Conservation (phyloP, 2,888 invertebrate genomes). For the Dryomyza anilis region DNA sequence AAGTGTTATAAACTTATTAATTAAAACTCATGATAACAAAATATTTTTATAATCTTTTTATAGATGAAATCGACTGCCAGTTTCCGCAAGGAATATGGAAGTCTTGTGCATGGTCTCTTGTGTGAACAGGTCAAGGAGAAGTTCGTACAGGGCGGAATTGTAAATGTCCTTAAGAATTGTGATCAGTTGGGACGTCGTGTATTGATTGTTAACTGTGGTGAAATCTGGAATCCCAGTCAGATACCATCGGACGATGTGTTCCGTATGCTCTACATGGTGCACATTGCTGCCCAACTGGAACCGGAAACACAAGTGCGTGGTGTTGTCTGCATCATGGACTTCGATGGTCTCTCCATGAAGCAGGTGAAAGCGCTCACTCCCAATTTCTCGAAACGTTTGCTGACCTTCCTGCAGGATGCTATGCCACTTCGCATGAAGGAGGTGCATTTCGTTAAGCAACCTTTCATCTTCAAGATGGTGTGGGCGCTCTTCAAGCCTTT, state of each 20-base stretch:
- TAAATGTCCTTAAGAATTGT: conserved; percentile 76
- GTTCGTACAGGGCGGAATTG: conserved; percentile 74
- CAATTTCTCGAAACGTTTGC: conserved; percentile 74
- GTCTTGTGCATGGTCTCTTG: conserved; percentile 69
- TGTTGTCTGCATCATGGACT: conserved; percentile 83
- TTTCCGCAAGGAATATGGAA: conserved; percentile 75
- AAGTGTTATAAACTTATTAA: too few species aligned
- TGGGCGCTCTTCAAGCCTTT: conserved; percentile 87
- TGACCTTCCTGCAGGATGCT: conserved; percentile 84
- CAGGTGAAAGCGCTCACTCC: conserved; percentile 75
- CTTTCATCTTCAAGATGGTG: conserved; percentile 81
- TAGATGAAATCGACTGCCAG: conserved; percentile 78
- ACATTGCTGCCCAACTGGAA: conserved; percentile 77
- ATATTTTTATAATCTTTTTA: conserved; percentile 15
- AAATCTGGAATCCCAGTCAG: conserved; percentile 76
- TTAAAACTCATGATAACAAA: too few species aligned
- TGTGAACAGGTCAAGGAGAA: conserved; percentile 72
- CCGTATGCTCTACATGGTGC: conserved; percentile 77
- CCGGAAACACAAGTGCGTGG: conserved; percentile 82
- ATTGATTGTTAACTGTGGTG: conserved; percentile 75
- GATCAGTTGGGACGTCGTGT: conserved; percentile 79
- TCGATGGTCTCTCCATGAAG: conserved; percentile 75
- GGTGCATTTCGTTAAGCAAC: conserved; percentile 85
- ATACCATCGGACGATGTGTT: conserved; percentile 78
- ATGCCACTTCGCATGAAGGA: conserved; percentile 85